Base-by-base conservation (phyloP, 2,888 invertebrate genomes). In the Sinotaia quadrata region DNA sequence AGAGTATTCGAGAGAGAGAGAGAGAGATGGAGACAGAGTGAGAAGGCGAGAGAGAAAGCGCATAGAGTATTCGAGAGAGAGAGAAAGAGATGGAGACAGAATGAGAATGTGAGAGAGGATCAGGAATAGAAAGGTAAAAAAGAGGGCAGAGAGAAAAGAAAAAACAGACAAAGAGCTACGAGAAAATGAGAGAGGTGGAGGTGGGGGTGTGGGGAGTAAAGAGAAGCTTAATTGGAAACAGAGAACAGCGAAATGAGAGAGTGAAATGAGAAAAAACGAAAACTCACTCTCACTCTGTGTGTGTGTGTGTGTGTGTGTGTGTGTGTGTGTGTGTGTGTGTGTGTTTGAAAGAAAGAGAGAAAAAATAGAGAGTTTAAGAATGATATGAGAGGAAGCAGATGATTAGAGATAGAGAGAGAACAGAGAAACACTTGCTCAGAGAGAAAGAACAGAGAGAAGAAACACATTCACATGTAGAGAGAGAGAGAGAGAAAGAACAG, bases 311-410 rank as follows among this genome's bases (percentile, higher is more conserved):
- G 27, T 54, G 54, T 54, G 27, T 24, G 24, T 54, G 2, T 54
- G 54, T 54, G 8, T 54, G 54, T 54, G 8, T 54, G 54, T 51
- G 12, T 51, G 51, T 51, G 12, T 51, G 51, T 51, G 12, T 51
- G 51, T 51, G 12, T 51, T 12, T 51, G 41, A 41, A 12, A 10
- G 18, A 15, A 41, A 41, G 10, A 12, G 41, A 41, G 10, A 12
- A 41, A 41, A 12, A 41, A n/a, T n/a, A n/a, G n/a, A n/a, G n/a
- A n/a, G n/a, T n/a, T n/a, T n/a, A n/a, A n/a, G n/a, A n/a, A n/a
- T n/a, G n/a, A n/a, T n/a, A n/a, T n/a, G n/a, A n/a, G n/a, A n/a
- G n/a, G n/a, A n/a, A n/a, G n/a, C n/a, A n/a, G n/a, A n/a, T n/a
- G n/a, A n/a, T n/a, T n/a, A n/a, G n/a, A n/a, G n/a, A n/a, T n/a